These are phyloP conservation scores for Nesometra sesokonis DNA, from an alignment of 35 echinoderm and acorn worm genomes.

Conservation along the genomic window DNA sequence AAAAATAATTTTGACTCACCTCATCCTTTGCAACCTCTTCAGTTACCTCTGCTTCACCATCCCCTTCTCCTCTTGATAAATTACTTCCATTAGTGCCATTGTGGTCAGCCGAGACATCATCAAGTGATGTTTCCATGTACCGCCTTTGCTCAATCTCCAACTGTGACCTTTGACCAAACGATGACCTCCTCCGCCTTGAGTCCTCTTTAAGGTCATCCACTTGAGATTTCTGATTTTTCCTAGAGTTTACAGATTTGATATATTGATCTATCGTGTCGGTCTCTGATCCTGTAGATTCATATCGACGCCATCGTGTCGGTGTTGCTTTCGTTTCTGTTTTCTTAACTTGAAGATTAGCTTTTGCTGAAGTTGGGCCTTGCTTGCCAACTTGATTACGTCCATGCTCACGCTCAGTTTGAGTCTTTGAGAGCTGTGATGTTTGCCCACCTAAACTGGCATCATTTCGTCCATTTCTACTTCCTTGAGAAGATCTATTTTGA, in stretches of 20 bases:
- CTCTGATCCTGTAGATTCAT: background rate
- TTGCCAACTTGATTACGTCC: background rate
- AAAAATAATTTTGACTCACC: background rate
- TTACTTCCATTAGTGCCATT: background rate
- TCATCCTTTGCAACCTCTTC: background rate
- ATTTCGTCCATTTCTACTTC: background rate
- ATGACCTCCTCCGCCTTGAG: background rate
- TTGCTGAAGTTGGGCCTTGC: background rate
- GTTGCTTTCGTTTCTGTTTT: background rate
- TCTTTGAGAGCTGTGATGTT: background rate
- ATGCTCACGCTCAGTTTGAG: background rate
- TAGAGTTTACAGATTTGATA: background rate
- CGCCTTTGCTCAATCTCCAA: background rate
- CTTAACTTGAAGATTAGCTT: background rate
- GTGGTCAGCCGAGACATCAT: background rate
- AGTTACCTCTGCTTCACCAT: background rate
- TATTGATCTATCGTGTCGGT: background rate
- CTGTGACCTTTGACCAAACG: background rate
- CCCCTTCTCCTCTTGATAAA: background rate
- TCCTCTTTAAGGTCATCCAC: background rate
- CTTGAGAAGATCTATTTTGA: background rate
- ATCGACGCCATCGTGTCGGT: background rate
- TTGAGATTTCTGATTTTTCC: background rate
- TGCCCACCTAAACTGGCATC: background rate
- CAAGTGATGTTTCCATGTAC: background rate